Evolutionary conservation across 2,797 vertebrate species (phyloP).

Genomic region (Premnoplex brunnescens): DNA sequence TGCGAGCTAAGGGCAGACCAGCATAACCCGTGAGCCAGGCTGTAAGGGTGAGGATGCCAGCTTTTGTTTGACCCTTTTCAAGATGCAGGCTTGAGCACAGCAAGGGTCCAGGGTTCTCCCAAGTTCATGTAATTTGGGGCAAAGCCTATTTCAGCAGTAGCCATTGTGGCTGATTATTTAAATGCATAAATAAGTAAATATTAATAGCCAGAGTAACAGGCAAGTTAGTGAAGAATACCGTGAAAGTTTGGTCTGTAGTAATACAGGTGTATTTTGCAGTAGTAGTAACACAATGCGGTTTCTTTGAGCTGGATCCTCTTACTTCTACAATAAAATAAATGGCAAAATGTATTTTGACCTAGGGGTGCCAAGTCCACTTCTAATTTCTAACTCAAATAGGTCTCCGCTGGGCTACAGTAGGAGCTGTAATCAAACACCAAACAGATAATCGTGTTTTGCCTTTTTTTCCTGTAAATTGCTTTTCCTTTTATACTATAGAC

Average conservation of each 20-base stretch:
- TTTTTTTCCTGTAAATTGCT: background rate
- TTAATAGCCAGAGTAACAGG: background rate
- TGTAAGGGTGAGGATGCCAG: background rate
- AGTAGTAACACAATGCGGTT: background rate
- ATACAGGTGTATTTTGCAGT: background rate
- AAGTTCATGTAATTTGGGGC: background rate
- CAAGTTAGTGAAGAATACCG: background rate
- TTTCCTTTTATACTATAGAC: background rate
- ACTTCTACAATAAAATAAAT: background rate
- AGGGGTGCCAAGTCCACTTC: background rate
- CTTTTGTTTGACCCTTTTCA: constrained; percentile 47
- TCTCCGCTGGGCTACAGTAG: background rate
- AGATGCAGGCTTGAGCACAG: background rate
- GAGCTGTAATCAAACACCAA: background rate
- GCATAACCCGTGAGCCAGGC: background rate
- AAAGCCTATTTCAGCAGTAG: background rate
- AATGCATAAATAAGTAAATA: background rate
- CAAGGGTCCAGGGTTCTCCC: background rate
- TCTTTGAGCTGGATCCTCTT: background rate
- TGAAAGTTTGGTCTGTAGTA: background rate
- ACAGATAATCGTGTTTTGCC: background rate
- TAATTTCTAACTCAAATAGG: background rate
- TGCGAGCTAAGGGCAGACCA: background rate
- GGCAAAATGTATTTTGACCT: background rate
- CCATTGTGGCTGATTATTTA: background rate